Base-by-base conservation (phyloP, 2,888 invertebrate genomes). In the Anoplius nigerrimus region DNA sequence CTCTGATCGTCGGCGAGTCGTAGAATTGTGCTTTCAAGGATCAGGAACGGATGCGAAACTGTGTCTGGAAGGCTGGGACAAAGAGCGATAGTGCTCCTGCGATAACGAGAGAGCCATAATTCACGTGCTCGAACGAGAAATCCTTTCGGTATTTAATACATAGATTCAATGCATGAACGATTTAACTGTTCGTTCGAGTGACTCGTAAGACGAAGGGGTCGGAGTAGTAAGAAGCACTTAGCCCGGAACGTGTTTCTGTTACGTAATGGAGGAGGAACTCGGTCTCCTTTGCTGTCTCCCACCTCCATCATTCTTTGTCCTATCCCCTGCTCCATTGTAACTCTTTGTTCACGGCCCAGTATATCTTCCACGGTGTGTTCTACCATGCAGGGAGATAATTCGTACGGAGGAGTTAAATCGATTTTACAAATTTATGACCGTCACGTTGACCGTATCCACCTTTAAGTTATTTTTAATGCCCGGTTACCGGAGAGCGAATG, bases 211-310 rank as follows among this genome's bases (percentile, higher is more conserved):
- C 42, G 43, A 24, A 46, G 4, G 42, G 24, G 43, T 42, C 45
- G 34, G 27, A 48, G 60, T 59, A 60, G 70, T 70, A 76, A 79
- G 66, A 67, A 72, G 67, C 72, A 72, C 69, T 76, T 74, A 74
- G 58, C 53, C 48, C 34, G 52, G 74, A 4, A 74, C 78, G 77
- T 78, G 80, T 69, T 72, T 53, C 69, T 71, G 60, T 72, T 79
- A 62, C 72, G 70, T 71, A 79, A 76, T 72, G 70, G 55, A 43
- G 43, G 58, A 53, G 52, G 66, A 71, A 63, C 66, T 65, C 69
- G 63, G 71, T 63, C 68, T 64, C 58, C 51, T 66, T 61, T 42
- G 16, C 8, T 48, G 21, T 45, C 65, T 54, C 45, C 34, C 15
- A n/a, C 48, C 48, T 48, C 48, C 16, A n/a, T 48, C 48, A 16